These are phyloP conservation scores for Noctua janthina DNA, from an alignment of 2,888 invertebrate genomes.

Conservation along the genomic window DNA sequence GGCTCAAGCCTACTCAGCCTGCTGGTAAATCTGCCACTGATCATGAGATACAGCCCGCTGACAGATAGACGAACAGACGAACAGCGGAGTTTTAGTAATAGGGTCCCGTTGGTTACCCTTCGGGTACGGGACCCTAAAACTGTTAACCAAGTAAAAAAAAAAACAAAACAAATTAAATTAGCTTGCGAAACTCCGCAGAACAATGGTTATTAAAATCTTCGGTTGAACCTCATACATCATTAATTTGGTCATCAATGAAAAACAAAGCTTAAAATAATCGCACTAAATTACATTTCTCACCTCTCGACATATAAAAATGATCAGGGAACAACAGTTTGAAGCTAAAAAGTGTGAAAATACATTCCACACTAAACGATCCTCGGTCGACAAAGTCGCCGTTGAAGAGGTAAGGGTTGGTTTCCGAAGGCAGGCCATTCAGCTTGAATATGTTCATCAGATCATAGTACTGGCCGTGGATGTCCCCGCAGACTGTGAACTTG, in stretches of 20 bases:
- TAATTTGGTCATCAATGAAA: background rate
- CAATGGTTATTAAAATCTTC: background rate
- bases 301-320: constrained; percentile 99
- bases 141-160: too few relatives aligned
- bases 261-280: background rate
- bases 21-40: too few relatives aligned
- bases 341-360: constrained; percentile 99
- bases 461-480: constrained; percentile 99
- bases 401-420: constrained; percentile 98
- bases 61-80: too few relatives aligned
- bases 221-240: too few relatives aligned
- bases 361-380: constrained; percentile 99
- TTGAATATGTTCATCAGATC: constrained; percentile 99
- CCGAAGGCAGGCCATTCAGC: constrained; percentile 98
- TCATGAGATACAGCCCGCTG: too few relatives aligned
- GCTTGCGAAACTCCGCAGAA: background rate
- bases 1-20: too few relatives aligned
- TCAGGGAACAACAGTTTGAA: constrained; percentile 99
- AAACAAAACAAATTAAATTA: background rate
- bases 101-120: too few relatives aligned
- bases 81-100: too few relatives aligned
- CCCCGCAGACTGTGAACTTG: constrained; percentile 99
- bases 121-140: too few relatives aligned
- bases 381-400: constrained; percentile 99
- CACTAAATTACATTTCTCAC: constrained; percentile 87